Percentiles rank a stretch among this genome's conserved stretches.
phyloP scores from a whole-genome alignment of 2,888 invertebrate genomes.

The Drosophila suboccidentalis region DNA sequence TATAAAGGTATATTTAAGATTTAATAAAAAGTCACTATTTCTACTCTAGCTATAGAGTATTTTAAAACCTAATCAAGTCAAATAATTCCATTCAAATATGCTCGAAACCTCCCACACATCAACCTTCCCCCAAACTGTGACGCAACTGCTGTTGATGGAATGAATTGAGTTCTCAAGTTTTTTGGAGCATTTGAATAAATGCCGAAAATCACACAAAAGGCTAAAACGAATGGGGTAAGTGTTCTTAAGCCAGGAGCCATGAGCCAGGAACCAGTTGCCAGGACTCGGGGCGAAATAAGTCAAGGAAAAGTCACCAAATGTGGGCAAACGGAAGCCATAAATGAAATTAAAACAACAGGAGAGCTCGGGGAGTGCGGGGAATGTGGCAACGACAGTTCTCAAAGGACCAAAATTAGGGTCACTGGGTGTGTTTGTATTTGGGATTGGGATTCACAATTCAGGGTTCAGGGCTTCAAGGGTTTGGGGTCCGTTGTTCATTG shows the following conservation, averaged over 20 bases:
- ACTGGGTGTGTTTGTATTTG: slow-evolving; percentile 83
- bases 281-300: slow-evolving; percentile 43
- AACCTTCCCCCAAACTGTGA: slow-evolving; percentile 3
- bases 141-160: slow-evolving; percentile 48
- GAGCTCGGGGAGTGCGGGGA: slow-evolving; percentile 48
- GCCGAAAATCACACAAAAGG: slow-evolving; percentile 64
- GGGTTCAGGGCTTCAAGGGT: slow-evolving; percentile 25
- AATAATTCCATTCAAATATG: slow-evolving; percentile 10
- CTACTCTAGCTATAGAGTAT: not conserved
- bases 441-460: slow-evolving; percentile 26
- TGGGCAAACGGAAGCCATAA: slow-evolving; percentile 79
- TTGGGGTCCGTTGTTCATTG: slow-evolving; percentile 45
- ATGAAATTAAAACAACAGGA: slow-evolving; percentile 75
- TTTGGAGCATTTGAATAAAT: slow-evolving; percentile 48
- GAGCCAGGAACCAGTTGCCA: slow-evolving; percentile 9
- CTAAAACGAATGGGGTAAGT: slow-evolving; percentile 22
- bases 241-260: slow-evolving; percentile 10
- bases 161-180: slow-evolving; percentile 68
- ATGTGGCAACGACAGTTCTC: slow-evolving; percentile 71
- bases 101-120: slow-evolving; percentile 1
- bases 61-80: slow-evolving; percentile 11
- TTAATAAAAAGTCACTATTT: no score
- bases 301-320: slow-evolving; percentile 62
- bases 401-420: slow-evolving; percentile 84
- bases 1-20: not conserved